A percentile compares a stretch with the other conserved stretches of the same genome.
Conservation (phyloP, 2,797 vertebrate species). For the Sebastes dallii region DNA sequence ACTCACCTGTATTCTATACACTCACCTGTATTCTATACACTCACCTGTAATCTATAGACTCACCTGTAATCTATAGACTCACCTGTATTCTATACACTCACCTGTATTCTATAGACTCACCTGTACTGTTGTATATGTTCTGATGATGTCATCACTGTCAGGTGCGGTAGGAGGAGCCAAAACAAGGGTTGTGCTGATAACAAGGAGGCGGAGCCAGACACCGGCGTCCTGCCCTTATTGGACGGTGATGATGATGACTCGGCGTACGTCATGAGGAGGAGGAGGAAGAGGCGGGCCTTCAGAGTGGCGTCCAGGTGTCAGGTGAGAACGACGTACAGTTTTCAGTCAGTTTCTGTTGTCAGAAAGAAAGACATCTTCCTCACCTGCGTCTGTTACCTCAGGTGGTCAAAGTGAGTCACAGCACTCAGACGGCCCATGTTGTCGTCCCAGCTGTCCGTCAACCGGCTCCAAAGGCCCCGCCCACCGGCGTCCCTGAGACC, state of each 20-base stretch:
- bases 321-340: slow-evolving; percentile 36
- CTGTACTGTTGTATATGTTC: background rate
- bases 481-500: slow-evolving; percentile 9
- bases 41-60: too few species aligned
- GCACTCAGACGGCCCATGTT: slow-evolving; percentile 85
- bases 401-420: slow-evolving; percentile 89
- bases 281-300: slow-evolving; percentile 63
- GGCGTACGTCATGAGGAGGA: slow-evolving; percentile 41
- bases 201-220: slow-evolving; percentile 28
- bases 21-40: background rate
- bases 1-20: background rate
- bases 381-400: slow-evolving; percentile 51
- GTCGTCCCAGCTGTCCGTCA: slow-evolving; percentile 81
- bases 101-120: background rate
- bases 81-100: background rate
- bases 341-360: background rate
- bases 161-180: slow-evolving; percentile 63
- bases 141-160: slow-evolving; percentile 33
- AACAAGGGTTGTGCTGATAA: slow-evolving; percentile 7
- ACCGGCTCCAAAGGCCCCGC: slow-evolving; percentile 45
- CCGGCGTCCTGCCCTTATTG: slow-evolving; percentile 65
- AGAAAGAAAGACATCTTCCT: background rate
- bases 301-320: slow-evolving; percentile 84
- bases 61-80: background rate
- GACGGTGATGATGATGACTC: slow-evolving; percentile 65